Conservation (phyloP, 2,113 vertebrate species). For the Castor canadensis region DNA sequence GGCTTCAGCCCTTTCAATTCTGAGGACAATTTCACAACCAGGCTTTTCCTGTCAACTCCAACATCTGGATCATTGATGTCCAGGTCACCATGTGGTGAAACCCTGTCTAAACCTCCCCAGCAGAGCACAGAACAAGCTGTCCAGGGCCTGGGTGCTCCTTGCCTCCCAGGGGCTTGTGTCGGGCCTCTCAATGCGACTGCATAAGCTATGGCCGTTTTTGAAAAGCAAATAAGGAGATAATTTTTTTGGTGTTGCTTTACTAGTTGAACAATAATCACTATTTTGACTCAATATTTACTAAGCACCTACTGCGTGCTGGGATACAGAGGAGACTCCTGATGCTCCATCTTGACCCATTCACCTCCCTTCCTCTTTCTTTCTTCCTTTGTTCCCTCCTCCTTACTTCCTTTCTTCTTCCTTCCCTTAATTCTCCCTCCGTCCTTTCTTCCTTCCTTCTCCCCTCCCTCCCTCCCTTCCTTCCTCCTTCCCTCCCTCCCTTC, state of each 20-base stretch:
- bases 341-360: background rate
- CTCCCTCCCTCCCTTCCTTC: too few species aligned
- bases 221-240: background rate
- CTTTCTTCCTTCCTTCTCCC: too few species aligned
- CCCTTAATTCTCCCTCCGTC: background rate
- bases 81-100: background rate
- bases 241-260: background rate
- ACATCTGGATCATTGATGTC: constrained; percentile 51
- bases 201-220: background rate
- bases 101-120: background rate
- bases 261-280: background rate
- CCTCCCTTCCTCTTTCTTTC: background rate
- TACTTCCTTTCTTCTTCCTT: too few species aligned
- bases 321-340: background rate
- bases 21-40: background rate
- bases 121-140: constrained; percentile 32
- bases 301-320: background rate
- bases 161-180: background rate
- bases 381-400: background rate
- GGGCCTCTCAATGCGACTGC: background rate
- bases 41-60: constrained; percentile 16
- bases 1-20: constrained; percentile 46
- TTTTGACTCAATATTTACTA: background rate
- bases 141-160: background rate
- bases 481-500: background rate